Conservation (phyloP, 2,113 vertebrate species). For the Burhinus oedicnemus region DNA sequence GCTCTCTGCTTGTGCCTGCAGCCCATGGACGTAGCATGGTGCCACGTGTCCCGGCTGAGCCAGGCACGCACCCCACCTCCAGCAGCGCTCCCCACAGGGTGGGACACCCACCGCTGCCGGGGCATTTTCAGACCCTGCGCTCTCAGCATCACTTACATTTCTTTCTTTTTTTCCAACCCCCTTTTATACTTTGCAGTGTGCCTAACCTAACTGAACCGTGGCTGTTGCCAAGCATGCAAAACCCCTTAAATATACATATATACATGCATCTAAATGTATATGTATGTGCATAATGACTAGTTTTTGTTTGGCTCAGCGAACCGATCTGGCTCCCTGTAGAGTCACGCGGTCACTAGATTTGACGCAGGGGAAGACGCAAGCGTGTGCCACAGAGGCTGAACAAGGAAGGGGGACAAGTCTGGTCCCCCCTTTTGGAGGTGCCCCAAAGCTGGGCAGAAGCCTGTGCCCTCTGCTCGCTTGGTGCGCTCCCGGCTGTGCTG, state of each 20-base stretch:
- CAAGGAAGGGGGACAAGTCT: background rate
- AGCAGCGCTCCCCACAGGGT: accelerated
- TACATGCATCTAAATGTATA: accelerated
- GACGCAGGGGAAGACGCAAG: background rate
- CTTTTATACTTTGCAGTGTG: accelerated
- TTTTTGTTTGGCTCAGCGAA: background rate
- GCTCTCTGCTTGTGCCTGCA: background rate
- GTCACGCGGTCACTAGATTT: accelerated
- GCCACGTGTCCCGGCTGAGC: background rate
- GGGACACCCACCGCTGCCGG: background rate
- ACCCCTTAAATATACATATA: background rate
- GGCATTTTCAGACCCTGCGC: background rate
- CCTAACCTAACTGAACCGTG: too few species aligned
- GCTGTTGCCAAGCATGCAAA: background rate
- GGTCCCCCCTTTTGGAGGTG: background rate
- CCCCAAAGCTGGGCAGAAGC: background rate
- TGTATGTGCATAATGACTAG: accelerated
- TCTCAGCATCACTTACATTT: background rate
- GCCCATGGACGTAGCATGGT: background rate
- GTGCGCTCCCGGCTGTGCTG: background rate
- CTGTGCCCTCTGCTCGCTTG: background rate
- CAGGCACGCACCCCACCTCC: background rate
- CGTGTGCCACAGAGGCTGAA: background rate
- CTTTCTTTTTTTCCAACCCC: background rate
- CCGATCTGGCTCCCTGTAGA: background rate